phyloP scores from a whole-genome alignment of 2,113 vertebrate species.

The Sarotherodon lohbergeri region DNA sequence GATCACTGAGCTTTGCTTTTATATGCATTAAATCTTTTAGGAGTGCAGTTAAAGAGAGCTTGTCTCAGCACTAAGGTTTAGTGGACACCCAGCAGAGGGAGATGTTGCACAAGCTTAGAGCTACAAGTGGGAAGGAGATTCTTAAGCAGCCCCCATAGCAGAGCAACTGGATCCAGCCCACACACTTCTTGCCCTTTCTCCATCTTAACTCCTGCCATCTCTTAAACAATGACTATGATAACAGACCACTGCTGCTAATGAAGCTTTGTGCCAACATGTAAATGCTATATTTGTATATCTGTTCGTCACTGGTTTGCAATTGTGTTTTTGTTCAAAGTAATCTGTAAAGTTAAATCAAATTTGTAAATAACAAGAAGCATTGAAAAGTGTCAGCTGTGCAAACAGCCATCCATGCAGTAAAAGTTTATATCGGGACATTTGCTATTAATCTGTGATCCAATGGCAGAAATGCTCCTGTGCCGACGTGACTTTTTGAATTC shows the following conservation, averaged over 20 bases:
- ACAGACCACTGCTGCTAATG: not conserved
- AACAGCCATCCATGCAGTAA: not conserved
- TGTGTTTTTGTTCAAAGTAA: not conserved
- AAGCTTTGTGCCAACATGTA: not conserved
- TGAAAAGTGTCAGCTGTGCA: not conserved
- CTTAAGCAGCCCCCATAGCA: not conserved
- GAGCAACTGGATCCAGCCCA: constrained; percentile 7
- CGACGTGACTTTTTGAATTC: not conserved
- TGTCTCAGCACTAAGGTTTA: not conserved
- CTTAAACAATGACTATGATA: not conserved
- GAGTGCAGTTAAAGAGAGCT: not conserved
- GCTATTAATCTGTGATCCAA: not conserved
- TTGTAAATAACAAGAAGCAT: not conserved
- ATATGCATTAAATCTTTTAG: not conserved
- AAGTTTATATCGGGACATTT: not conserved
- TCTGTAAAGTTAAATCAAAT: not conserved
- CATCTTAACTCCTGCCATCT: constrained; percentile 56
- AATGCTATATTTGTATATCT: not conserved
- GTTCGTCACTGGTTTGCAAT: not conserved
- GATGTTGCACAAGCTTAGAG: constrained; percentile 41
- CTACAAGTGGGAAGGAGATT: not conserved
- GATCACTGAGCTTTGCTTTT: not conserved
- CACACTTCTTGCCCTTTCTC: constrained; percentile 10
- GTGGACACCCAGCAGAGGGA: constrained; percentile 58
- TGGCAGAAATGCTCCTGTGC: not conserved